A percentile compares a stretch with the other conserved stretches of the same genome.
Evolutionary conservation across 1,140 invertebrate genomes (phyloP).

Genomic region (Penaeus japonicus): DNA sequence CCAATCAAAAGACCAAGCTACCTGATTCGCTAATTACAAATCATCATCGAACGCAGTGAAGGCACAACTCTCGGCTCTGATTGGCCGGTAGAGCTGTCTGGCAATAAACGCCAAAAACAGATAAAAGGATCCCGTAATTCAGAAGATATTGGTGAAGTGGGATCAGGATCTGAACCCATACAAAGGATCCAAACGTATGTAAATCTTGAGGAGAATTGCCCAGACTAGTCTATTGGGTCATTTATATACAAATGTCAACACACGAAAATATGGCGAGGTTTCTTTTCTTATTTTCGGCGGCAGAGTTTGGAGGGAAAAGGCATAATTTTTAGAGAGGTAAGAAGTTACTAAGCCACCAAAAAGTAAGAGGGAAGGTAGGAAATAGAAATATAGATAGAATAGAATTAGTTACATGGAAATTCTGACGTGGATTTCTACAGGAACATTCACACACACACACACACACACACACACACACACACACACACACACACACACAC

Average conservation of each 20-base stretch:
- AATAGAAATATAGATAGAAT: background rate
- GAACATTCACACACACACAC: no score
- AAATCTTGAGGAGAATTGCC: background rate
- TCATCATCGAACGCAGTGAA: background rate
- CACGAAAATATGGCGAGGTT: no score
- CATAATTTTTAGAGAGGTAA: no score
- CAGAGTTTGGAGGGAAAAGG: no score
- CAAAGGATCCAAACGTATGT: background rate
- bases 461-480: no score
- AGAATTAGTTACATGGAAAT: background rate
- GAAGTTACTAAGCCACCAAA: no score
- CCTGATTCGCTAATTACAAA: no score
- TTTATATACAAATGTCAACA: conserved; percentile 3
- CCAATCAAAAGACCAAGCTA: no score
- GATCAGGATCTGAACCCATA: conserved; percentile 13
- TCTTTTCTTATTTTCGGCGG: no score
- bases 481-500: no score
- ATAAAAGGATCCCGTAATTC: conserved; percentile 1
- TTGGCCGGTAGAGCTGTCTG: background rate
- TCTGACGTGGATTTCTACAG: no score
- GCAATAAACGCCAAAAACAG: background rate
- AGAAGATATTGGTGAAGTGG: background rate
- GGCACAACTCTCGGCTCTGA: background rate
- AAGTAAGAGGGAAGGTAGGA: background rate
- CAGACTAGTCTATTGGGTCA: background rate